Evolutionary conservation across 2,797 vertebrate genomes (phyloP), one percentile per base, ranked within the genome.

Genomic region (Pipistrellus pygmaeus): DNA sequence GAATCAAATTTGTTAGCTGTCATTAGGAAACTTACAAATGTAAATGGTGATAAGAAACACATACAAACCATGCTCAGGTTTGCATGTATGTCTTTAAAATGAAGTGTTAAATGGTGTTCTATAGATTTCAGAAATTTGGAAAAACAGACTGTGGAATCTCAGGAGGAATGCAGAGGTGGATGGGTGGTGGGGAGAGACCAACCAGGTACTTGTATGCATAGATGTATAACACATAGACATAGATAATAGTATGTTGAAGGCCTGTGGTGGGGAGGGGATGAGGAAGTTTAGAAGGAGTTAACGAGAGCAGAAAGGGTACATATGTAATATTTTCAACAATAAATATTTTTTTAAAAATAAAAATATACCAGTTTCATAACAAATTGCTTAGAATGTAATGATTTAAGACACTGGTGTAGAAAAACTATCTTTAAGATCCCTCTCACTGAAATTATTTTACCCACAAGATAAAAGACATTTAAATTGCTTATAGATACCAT

Each of bases 351-450:
- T 4, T 6, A 41, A 41, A 18, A 81, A 13, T 53, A 51, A 64
- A 69, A 35, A 25, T 89, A 85, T 81, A 66, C 57, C 46, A 82
- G 12, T 81, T 81, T 41, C 10, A 82, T 13, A 94, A 62, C 32
- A 93, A 90, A 75, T 93, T 38, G 55, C 6, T 72, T 66, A 64
- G 18, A 75, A 73, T 23, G n/a, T 4, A 94, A 72, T 90, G 35
- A 64, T 10, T 30, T 4, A 20, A 85, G 7, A 84, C 3, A 35
- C 9, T 60, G 5, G 27, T 55, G 60, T 6, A 90, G n/a, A 57
- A 85, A 69, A 72, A 71, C 18, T 60, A 10, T 51, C 73, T 64
- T 87, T 17, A 38, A 41, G 8, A 53, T 17, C 12, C 9, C 7
- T 27, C 25, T 6, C 5, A 35, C 11, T 72, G 25, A 88, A 85